Base-by-base conservation (phyloP, 2,888 invertebrate genomes). In the Lomographa bimaculata region DNA sequence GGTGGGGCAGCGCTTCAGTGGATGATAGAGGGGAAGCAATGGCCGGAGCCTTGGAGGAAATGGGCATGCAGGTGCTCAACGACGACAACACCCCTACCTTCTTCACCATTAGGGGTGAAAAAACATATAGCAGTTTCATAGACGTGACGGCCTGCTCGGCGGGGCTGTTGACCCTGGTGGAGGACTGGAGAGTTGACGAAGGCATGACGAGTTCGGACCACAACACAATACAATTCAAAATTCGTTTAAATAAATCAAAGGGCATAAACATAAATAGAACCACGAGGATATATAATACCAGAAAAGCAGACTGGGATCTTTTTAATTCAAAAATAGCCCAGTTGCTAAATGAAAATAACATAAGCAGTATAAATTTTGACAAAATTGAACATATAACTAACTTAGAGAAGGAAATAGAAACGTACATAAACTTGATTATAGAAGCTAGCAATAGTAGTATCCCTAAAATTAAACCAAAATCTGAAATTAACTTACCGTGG, bases 21-120 rank as follows among this genome's bases (percentile, higher is more conserved):
- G n/a, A n/a, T n/a, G n/a, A n/a, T n/a, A n/a, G n/a, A n/a, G n/a
- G n/a, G n/a, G n/a, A n/a, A n/a, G 20, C n/a, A n/a, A n/a, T n/a
- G n/a, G n/a, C n/a, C n/a, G n/a, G n/a, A n/a, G n/a, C n/a, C n/a
- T n/a, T n/a, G n/a, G n/a, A n/a, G n/a, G n/a, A n/a, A n/a, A n/a
- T n/a, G n/a, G n/a, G n/a, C n/a, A n/a, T n/a, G n/a, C n/a, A n/a
- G n/a, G n/a, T n/a, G n/a, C n/a, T n/a, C n/a, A n/a, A n/a, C n/a
- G n/a, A n/a, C n/a, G n/a, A n/a, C n/a, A n/a, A n/a, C n/a, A 2
- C 11, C 0, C 60, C 62, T 1, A 60, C 60, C 0, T 63, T 60
- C 23, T 46, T 56, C 12, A 55, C 54, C 0, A 14, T 51, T 0
- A 42, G 58, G n/a, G 51, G 53, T 0, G 26, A n/a, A n/a, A n/a